Conservation (phyloP, 2,797 vertebrate species). For the Intellagama lesueurii region DNA sequence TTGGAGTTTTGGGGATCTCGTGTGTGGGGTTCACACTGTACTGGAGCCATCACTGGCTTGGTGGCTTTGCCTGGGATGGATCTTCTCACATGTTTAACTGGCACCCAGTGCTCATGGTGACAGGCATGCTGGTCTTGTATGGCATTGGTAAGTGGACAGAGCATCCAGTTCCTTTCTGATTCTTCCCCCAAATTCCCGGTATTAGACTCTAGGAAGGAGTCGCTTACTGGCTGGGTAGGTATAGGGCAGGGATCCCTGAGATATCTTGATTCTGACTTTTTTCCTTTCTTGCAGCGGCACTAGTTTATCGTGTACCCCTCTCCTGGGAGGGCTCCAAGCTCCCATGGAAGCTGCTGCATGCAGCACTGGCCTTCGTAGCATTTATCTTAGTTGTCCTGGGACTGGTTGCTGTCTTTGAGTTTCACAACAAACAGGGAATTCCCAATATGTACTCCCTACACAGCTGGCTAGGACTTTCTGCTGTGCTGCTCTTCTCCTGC, state of each 20-base stretch:
- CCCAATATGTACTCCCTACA: conserved; percentile 92
- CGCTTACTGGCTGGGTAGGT: no score
- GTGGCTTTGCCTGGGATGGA: conserved; percentile 88
- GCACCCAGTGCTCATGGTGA: conserved; percentile 93
- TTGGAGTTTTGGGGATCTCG: conserved; percentile 80
- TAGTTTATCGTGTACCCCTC: conserved; percentile 89
- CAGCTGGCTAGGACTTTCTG: conserved; percentile 91
- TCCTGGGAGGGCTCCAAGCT: conserved; percentile 86
- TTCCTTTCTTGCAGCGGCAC: conserved; percentile 76
- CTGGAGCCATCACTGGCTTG: conserved; percentile 85
- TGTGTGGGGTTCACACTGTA: conserved; percentile 81
- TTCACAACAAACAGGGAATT: conserved; percentile 75
- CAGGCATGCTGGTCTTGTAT: conserved; percentile 88
- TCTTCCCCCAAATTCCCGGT: background rate
- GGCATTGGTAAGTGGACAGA: conserved; percentile 82
- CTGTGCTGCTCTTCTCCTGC: conserved; percentile 83
- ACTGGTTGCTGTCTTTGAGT: conserved; percentile 86
- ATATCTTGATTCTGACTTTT: background rate
- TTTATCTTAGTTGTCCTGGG: conserved; percentile 83
- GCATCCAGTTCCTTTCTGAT: rapidly evolving
- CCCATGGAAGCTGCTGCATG: conserved; percentile 90
- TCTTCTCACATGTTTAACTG: conserved; percentile 86
- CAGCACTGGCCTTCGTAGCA: conserved; percentile 78
- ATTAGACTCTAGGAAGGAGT: background rate
- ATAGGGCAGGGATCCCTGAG: background rate